Conservation (phyloP, 1,140 invertebrate genomes). For the Drosophila melanica region DNA sequence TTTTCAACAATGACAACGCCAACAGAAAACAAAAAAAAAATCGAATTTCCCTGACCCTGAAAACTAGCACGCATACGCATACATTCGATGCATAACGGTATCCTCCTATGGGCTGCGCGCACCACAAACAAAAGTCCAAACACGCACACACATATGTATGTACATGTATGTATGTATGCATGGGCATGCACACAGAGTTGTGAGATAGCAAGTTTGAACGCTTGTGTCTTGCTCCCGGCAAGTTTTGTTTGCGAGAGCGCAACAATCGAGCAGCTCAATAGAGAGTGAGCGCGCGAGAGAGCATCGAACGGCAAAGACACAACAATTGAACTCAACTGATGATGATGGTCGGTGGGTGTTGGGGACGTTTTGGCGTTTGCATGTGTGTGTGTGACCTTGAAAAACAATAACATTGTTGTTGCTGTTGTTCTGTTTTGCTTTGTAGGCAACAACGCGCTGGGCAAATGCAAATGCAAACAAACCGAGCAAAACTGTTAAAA, state of each 20-base stretch:
- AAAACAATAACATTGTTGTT: conserved; percentile 77
- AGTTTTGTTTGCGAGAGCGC: conserved; percentile 52
- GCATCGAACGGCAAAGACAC: conserved; percentile 40
- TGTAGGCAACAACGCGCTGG: conserved; percentile 37
- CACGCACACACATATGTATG: conserved; percentile 24
- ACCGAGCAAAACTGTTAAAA: conserved; percentile 72
- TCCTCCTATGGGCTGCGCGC: conserved; percentile 49
- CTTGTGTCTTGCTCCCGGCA: conserved; percentile 56
- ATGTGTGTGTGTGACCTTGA: conserved; percentile 69
- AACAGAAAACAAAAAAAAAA: conserved; percentile 43
- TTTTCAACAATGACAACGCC: conserved; percentile 20
- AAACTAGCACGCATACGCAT: conserved; percentile 59
- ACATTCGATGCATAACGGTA: conserved; percentile 66
- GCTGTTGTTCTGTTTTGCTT: conserved; percentile 38
- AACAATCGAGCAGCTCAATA: conserved; percentile 20
- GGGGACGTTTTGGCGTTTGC: conserved; percentile 20
- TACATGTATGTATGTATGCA: conserved; percentile 2
- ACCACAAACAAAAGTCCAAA: conserved; percentile 45
- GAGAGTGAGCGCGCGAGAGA: conserved; percentile 8
- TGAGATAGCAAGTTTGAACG: conserved; percentile 50
- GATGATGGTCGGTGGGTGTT: conserved; percentile 41
- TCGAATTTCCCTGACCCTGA: conserved; percentile 81
- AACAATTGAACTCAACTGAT: conserved; percentile 52
- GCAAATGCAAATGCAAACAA: conserved; percentile 80
- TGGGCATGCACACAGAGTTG: conserved; percentile 4